Evolutionary conservation across 37 sponge, comb jelly and placozoan genomes (phyloP), one percentile per base, ranked within the genome.

Genomic region (Axinella damicornis): DNA sequence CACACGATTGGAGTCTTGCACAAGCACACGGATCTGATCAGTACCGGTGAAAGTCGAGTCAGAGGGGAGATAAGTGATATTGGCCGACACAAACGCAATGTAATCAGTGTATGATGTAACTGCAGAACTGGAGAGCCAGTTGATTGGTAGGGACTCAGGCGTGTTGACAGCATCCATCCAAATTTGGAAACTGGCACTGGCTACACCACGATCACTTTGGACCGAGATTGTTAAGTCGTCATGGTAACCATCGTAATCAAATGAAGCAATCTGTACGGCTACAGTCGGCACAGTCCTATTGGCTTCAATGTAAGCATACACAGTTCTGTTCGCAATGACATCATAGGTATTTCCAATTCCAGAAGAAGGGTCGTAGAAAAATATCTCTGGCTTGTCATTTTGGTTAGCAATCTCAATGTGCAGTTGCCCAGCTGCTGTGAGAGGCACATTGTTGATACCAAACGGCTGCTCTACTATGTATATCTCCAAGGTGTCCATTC

Each of bases 181-280:
- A 16, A 84, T 69, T 31, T 67, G 46, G 64, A 31, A 68, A 15
- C 73, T 33, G 0, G 72, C 83, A 5, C 4, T 31, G 16, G 87
- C 94, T n/a, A n/a, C n/a, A 15, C 37, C 13, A 0, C 2, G 22
- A 21, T 79, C 75, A 37, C 57, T 55, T n/a, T 68, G 66, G 5
- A 73, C 52, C 19, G 69, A 65, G 17, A 73, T 38, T 5, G 53
- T 39, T 18, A 94, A 36, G 53, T 91, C 85, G 60, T 94, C 92
- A 24, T 61, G 6, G 60, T 69, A 86, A 24, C 95, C 95, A 67
- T 95, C 95, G 66, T 73, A 69, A 83, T 91, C 92, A 32, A 77
- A 85, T 1, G 74, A 89, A 31, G 83, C 95, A 5, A 95, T 64
- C 5, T 57, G 71, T 18, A 87, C 87, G 1, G 88, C 83, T 0